Base-by-base conservation (phyloP, 2,113 vertebrate genomes). In the Entelurus aequoreus region DNA sequence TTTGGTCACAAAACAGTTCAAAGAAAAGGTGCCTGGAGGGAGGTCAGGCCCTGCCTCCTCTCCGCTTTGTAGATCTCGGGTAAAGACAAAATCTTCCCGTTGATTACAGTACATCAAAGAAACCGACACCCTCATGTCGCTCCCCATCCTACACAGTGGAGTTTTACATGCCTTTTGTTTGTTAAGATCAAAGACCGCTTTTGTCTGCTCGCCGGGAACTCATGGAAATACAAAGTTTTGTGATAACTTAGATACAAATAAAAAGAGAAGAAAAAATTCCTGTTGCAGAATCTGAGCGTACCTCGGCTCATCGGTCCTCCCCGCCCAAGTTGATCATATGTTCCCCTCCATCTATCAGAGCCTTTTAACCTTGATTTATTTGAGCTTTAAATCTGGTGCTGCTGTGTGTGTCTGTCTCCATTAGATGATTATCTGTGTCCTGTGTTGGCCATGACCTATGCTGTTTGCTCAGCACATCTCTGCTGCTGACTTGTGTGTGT, bases 401-500 rank as follows among this genome's bases (percentile, higher is more conserved):
- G 16, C 50, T 60, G 44, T 66, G 38, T 65, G 66, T 56, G 62
- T 72, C 38, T 44, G 47, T 65, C 60, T 59, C 59, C 21, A 3
- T 72, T 61, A 48, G 78, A 80, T 80, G 63, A 62, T 78, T 81
- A 76, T 80, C 70, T 80, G 56, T 48, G 54, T 36, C 62, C 68
- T 19, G 46, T 65, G n/a, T 75, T 63, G 66, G 16, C 21, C n/a
- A 42, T 8, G 53, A 55, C 48, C 65, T 3, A 16, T 60, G 52
- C 62, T 84, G 84, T 83, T 62, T 64, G 75, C 71, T 86, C 84
- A 86, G 80, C 81, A 82, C 48, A 85, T 84, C 72, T 66, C 47
- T 35, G 65, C 52, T 88, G 82, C 80, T 85, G 79, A 84, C 86
- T 65, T 75, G 76, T 75, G 69, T 60, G 44, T 76, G 74, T 72